phyloP scores from a whole-genome alignment of 2,888 invertebrate genomes.

The Eugnorisma glareosa region DNA sequence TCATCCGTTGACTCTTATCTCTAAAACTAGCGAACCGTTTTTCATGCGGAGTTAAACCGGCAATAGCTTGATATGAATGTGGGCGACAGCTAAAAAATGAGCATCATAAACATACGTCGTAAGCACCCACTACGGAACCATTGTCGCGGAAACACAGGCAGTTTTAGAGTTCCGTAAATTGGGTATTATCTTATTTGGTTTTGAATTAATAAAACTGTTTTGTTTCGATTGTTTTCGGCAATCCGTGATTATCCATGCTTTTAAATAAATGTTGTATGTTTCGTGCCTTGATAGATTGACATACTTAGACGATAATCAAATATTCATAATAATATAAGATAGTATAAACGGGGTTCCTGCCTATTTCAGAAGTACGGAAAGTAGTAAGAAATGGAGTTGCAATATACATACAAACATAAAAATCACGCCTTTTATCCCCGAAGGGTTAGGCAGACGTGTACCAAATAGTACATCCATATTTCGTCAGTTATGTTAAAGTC shows the following conservation, averaged over 20 bases:
- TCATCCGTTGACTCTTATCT: background rate
- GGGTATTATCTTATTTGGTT: background rate
- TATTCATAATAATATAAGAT: background rate
- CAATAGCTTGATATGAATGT: constrained; percentile 48
- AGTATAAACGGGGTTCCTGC: background rate
- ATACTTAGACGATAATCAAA: background rate
- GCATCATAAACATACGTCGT: constrained; percentile 37
- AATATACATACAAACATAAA: too few relatives aligned
- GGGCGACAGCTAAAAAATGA: constrained; percentile 62
- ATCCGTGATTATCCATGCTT: too few relatives aligned
- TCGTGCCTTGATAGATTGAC: background rate
- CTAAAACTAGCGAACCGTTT: constrained; percentile 33
- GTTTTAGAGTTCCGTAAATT: constrained; percentile 12
- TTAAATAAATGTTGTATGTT: too few relatives aligned
- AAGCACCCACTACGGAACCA: constrained; percentile 22
- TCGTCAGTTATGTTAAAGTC: too few relatives aligned
- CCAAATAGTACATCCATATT: too few relatives aligned
- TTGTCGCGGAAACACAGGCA: constrained; percentile 41
- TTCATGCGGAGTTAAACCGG: constrained; percentile 43
- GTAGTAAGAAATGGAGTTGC: too few relatives aligned
- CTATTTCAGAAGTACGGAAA: background rate
- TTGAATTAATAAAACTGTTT: background rate
- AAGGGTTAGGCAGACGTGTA: too few relatives aligned
- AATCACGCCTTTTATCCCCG: too few relatives aligned
- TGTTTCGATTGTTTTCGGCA: too few relatives aligned